Conservation (phyloP, 2,888 invertebrate genomes). For the Gandaritis pyraliata region DNA sequence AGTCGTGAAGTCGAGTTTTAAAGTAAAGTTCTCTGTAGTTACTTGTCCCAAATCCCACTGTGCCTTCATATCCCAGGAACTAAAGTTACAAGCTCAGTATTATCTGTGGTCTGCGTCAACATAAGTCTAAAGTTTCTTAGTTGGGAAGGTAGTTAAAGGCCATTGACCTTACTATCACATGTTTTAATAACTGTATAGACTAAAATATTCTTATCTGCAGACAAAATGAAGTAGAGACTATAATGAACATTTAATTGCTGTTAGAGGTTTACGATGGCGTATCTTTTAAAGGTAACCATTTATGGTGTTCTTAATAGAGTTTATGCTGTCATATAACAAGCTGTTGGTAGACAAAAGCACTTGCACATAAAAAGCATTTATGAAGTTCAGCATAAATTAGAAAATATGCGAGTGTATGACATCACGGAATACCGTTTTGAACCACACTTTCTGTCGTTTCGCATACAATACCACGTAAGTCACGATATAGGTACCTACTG, state of each 20-base stretch:
- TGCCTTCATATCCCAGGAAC: slow-evolving; percentile 9
- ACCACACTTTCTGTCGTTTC: slow-evolving; percentile 26
- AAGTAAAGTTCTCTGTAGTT: slow-evolving; percentile 11
- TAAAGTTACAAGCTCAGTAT: slow-evolving; percentile 2
- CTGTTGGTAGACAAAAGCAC: background rate
- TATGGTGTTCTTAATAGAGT: no score
- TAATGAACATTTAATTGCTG: no score
- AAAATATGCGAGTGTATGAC: slow-evolving; percentile 22
- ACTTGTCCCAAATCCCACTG: slow-evolving; percentile 6
- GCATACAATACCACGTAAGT: slow-evolving; percentile 38
- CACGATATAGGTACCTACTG: slow-evolving; percentile 36
- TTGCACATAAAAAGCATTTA: background rate
- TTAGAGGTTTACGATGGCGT: no score
- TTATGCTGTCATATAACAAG: no score
- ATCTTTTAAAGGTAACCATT: no score
- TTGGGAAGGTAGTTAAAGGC: slow-evolving; percentile 1
- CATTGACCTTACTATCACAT: background rate
- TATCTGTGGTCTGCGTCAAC: slow-evolving; percentile 4
- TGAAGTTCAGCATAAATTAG: slow-evolving; percentile 27
- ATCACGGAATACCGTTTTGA: slow-evolving; percentile 26
- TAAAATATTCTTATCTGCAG: no score
- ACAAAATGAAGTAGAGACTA: no score
- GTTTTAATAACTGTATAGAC: no score
- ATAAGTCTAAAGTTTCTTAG: background rate
- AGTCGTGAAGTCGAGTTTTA: slow-evolving; percentile 18